phyloP scores from a whole-genome alignment of 1,140 invertebrate genomes.

The Drosophila ananassae region DNA sequence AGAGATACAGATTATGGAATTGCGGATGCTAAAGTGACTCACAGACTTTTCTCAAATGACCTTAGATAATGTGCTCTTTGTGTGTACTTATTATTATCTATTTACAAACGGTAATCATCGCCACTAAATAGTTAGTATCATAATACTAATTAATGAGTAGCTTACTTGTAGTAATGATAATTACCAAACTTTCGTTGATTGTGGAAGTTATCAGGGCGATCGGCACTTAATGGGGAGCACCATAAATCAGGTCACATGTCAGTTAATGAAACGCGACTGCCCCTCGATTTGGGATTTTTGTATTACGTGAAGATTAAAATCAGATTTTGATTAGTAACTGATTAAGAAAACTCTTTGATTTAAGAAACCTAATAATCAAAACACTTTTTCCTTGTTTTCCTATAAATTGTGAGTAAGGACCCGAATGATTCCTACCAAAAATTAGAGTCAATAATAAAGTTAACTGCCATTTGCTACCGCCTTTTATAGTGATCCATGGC shows the following conservation, averaged over 20 bases:
- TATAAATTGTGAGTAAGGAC: not conserved
- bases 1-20: too few relatives aligned
- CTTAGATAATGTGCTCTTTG: too few relatives aligned
- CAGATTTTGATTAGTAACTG: conserved; percentile 2
- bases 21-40: not conserved
- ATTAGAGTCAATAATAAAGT: not conserved
- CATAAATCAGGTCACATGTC: conserved; percentile 65
- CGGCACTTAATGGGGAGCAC: conserved; percentile 48
- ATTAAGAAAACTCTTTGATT: not conserved
- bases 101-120: not conserved
- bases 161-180: conserved; percentile 35
- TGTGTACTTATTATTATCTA: too few relatives aligned
- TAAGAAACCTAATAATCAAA: not conserved
- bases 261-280: conserved; percentile 11
- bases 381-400: not conserved
- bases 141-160: conserved; percentile 10
- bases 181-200: conserved; percentile 48
- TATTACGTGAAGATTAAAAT: conserved; percentile 7
- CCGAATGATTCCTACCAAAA: not conserved
- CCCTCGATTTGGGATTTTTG: not conserved
- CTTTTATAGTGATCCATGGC: not conserved
- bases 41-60: not conserved
- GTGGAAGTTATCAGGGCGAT: conserved; percentile 48
- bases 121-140: not conserved
- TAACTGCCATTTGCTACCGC: not conserved